Percentiles rank a stretch among this genome's conserved stretches.
Conservation (phyloP, 1,140 invertebrate species). For the Cryptotermes secundus region DNA sequence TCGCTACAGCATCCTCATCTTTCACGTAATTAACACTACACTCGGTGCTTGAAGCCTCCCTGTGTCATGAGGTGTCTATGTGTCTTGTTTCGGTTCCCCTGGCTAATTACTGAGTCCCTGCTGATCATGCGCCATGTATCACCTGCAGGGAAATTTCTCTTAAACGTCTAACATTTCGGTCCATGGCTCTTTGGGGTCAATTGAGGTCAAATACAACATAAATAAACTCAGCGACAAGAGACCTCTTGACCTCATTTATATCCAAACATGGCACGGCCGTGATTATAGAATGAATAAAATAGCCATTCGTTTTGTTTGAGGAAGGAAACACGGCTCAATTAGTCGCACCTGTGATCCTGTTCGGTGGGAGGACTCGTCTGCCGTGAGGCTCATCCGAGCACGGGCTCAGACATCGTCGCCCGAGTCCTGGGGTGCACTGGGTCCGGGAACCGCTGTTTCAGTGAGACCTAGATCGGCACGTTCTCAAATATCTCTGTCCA, state of each 20-base stretch:
- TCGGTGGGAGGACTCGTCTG: not conserved
- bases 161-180: not conserved
- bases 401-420: too few species aligned
- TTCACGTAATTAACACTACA: not conserved
- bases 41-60: not conserved
- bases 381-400: not conserved
- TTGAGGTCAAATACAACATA: slow-evolving; percentile 13
- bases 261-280: not conserved
- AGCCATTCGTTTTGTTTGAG: not conserved
- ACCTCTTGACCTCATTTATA: not conserved
- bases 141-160: not conserved
- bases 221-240: not conserved
- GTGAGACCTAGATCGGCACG: too few species aligned
- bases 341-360: not conserved
- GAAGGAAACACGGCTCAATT: not conserved
- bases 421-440: too few species aligned
- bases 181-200: not conserved
- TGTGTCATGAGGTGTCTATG: not conserved
- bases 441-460: too few species aligned
- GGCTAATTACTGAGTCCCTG: not conserved
- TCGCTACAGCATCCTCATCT: too few species aligned
- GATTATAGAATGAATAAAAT: not conserved
- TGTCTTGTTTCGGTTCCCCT: not conserved
- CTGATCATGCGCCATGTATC: not conserved
- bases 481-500: too few species aligned